Conservation (phyloP, 2,888 invertebrate species). For the Willowsia nigromaculata region DNA sequence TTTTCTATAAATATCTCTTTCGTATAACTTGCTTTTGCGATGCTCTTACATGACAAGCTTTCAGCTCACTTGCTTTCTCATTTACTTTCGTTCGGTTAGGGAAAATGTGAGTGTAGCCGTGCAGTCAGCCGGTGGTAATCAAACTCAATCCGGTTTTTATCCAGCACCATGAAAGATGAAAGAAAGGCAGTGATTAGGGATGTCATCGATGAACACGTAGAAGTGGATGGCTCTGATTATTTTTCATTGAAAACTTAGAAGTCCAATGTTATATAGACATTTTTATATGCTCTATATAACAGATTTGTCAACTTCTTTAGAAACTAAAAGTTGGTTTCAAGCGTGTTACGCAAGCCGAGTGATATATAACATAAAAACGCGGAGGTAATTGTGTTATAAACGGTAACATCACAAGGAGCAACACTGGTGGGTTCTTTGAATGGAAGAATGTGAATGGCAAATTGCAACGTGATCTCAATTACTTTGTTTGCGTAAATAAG, state of each 20-base stretch:
- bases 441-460: not conserved
- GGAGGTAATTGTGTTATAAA: not conserved
- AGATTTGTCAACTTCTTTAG: not conserved
- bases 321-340: not conserved
- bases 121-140: not conserved
- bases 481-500: not conserved
- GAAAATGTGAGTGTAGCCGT: not conserved
- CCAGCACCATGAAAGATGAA: not conserved
- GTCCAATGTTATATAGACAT: not conserved
- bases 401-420: not conserved
- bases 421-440: not conserved
- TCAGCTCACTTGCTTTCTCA: not conserved
- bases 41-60: not conserved
- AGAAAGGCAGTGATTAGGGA: slow-evolving; percentile 1
- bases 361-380: not conserved
- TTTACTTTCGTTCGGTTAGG: not conserved
- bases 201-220: not conserved
- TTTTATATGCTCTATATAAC: too few relatives aligned
- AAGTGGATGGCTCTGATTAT: not conserved
- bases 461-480: not conserved
- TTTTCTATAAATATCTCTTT: not conserved
- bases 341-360: not conserved
- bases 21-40: not conserved
- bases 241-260: not conserved
- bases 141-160: not conserved